Conservation (phyloP, 2,113 vertebrate species). For the Microcebus murinus region DNA sequence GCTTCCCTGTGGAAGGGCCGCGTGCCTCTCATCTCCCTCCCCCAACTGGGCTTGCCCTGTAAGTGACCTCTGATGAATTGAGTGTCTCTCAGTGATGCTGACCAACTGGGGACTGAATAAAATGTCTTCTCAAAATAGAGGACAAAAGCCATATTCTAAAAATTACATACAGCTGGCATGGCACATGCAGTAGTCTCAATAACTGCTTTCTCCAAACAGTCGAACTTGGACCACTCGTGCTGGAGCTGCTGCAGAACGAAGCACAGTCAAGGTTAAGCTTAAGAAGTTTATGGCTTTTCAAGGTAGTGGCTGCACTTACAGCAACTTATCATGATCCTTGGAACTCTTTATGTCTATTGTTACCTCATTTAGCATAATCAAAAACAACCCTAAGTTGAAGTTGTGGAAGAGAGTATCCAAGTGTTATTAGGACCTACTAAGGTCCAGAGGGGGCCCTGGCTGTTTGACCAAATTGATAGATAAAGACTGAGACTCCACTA, state of each 20-base stretch:
- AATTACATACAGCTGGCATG: constrained; percentile 64
- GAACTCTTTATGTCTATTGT: neutral
- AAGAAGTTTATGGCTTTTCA: neutral
- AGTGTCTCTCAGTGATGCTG: constrained; percentile 60
- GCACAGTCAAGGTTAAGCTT: neutral
- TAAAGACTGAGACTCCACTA: neutral
- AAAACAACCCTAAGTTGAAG: neutral
- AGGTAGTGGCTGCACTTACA: neutral
- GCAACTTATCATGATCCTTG: neutral
- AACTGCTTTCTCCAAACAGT: constrained; percentile 50
- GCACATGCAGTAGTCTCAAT: constrained; percentile 44
- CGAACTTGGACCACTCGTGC: neutral
- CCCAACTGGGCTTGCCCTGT: neutral
- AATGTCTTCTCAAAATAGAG: constrained; percentile 66
- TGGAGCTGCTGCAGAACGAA: neutral
- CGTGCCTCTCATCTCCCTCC: neutral
- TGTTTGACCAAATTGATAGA: neutral
- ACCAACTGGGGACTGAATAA: constrained; percentile 62
- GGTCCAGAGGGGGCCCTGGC: neutral
- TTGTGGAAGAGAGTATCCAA: neutral
- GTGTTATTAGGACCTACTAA: neutral
- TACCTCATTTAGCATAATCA: neutral
- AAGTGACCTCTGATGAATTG: constrained; percentile 48
- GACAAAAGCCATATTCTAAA: constrained; percentile 64
- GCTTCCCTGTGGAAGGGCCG: neutral